Evolutionary conservation across 2,888 invertebrate genomes (phyloP).

Genomic region (Portevinia maculata): DNA sequence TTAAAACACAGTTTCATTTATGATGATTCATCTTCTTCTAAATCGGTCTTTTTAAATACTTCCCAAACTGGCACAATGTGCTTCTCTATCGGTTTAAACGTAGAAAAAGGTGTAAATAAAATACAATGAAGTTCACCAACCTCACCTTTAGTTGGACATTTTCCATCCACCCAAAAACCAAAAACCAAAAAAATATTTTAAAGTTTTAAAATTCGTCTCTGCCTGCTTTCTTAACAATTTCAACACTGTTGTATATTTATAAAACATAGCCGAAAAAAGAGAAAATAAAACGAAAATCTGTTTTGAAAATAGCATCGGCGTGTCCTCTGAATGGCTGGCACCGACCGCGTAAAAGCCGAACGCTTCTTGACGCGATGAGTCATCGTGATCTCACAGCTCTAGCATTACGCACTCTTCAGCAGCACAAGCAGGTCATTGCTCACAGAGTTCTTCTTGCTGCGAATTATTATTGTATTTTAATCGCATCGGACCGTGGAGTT

Average conservation of each 20-base stretch:
- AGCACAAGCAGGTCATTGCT: conserved; percentile 1
- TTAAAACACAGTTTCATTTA: not conserved
- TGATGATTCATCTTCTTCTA: not conserved
- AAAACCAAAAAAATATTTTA: conserved; percentile 4
- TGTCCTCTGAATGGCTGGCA: conserved; percentile 71
- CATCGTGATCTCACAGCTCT: conserved; percentile 32
- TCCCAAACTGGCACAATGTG: not conserved
- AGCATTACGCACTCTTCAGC: conserved; percentile 63
- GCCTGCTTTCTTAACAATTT: conserved; percentile 28
- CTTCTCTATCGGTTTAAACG: not conserved
- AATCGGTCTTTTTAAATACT: not conserved
- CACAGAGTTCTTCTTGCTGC: conserved; percentile 46
- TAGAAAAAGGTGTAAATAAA: conserved; percentile 21
- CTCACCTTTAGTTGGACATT: conserved; percentile 55
- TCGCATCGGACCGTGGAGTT: conserved; percentile 64
- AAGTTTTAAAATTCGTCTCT: conserved; percentile 28
- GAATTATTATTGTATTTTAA: conserved; percentile 72
- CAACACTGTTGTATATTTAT: conserved; percentile 28
- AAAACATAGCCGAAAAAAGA: conserved; percentile 9
- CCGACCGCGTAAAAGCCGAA: conserved; percentile 61
- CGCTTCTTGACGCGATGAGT: conserved; percentile 54
- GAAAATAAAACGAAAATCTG: conserved; percentile 15
- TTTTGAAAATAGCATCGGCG: conserved; percentile 43
- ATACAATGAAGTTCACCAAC: conserved; percentile 64
- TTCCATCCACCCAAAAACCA: conserved; percentile 46